Base-by-base conservation (phyloP, 2,888 invertebrate species). In the Anaspis maculata region DNA sequence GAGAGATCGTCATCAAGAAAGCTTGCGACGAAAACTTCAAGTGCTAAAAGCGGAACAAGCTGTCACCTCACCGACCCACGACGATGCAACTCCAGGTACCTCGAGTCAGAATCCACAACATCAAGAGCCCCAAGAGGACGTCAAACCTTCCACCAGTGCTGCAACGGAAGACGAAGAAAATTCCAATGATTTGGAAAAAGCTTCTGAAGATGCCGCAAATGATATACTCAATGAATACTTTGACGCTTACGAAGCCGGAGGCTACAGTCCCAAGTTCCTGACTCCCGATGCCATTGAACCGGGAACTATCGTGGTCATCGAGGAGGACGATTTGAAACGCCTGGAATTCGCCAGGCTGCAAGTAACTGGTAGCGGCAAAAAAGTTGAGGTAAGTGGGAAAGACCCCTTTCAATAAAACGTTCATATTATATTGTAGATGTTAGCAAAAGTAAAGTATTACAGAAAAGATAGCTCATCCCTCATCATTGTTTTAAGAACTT, bases 1-100 rank as follows among this genome's bases (percentile, higher is more conserved):
- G 7, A 72, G 90, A 32, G 96, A 97, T 66, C 73, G 89, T 0
- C 97, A 98, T 68, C 89, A 94, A 66, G 81, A 82, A 45, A 89
- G 89, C 65, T 70, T 97, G 44, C 75, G 83, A 30, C 78, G 83
- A 54, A 96, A 96, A 68, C 71, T 97, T 52, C 81, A 85, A 61
- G 76, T 90, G 48, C 72, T 98, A 10, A 95, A 92, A 65, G 84
- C 83, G 34, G 88, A 91, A 60, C 43, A 86, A 62, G 83, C 79
- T 13, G 69, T 69, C 13, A 39, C 30, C 38, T 42, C 33, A 45
- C 19, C 25, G 15, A 29, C 19, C 11, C 56, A 51, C 39, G 59
- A 61, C 50, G 44, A 40, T 52, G 52, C 53, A 45, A 59, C 44
- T 42, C 24, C 24, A 10, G 24, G 24, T 10, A 10, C 24, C 4